Evolutionary conservation across 2,113 vertebrate species (phyloP).

Genomic region (Pelmatolapia mariae): DNA sequence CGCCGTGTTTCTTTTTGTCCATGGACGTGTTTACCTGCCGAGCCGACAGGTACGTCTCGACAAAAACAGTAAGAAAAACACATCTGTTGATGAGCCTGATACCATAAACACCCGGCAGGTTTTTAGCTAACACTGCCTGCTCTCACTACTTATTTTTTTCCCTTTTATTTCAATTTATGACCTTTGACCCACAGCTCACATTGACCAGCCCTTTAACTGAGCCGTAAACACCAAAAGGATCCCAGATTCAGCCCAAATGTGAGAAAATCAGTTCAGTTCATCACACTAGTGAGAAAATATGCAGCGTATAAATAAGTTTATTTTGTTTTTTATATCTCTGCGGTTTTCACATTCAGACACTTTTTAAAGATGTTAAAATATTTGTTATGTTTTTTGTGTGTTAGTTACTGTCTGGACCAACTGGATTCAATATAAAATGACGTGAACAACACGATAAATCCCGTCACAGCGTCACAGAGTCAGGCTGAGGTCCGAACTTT

Average conservation of each 20-base stretch:
- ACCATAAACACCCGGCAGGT: background rate
- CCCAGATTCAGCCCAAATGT: background rate
- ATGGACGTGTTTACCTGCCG: background rate
- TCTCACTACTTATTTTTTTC: background rate
- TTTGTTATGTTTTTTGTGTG: background rate
- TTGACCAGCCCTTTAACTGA: background rate
- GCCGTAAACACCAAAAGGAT: background rate
- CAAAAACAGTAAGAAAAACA: background rate
- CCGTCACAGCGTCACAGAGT: background rate
- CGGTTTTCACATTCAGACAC: background rate
- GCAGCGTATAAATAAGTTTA: background rate
- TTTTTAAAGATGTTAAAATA: background rate
- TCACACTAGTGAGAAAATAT: background rate
- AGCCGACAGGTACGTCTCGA: background rate
- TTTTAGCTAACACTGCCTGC: background rate
- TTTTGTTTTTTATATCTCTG: background rate
- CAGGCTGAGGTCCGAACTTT: accelerated
- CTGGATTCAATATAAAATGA: background rate
- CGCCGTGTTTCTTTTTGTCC: slow-evolving; percentile 41
- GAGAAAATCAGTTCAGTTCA: background rate
- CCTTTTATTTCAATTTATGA: background rate
- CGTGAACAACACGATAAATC: background rate
- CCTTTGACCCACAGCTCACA: background rate
- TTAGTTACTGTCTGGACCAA: background rate
- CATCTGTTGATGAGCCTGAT: background rate